Evolutionary conservation across 2,888 invertebrate species (phyloP).

Genomic region (Hipparchia sbordonii): DNA sequence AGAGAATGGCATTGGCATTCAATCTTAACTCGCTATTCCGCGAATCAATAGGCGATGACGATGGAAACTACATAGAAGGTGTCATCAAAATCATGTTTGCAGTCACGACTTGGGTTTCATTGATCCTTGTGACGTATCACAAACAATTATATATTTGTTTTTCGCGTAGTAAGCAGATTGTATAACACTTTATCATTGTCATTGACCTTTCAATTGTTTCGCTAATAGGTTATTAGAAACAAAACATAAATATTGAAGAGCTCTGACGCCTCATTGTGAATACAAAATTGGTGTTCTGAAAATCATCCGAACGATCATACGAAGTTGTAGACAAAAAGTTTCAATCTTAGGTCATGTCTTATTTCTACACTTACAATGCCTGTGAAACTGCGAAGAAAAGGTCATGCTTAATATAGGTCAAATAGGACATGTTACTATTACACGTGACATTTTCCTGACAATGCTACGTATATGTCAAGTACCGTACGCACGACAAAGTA

Average conservation of each 20-base stretch:
- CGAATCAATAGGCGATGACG: conserved; percentile 35
- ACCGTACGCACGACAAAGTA: neutral
- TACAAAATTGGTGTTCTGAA: neutral
- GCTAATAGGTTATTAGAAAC: conserved; percentile 11
- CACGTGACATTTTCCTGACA: conserved; percentile 8
- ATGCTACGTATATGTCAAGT: neutral
- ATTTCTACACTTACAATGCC: conserved; percentile 3
- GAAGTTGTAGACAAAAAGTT: neutral
- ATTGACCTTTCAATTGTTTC: conserved; percentile 24
- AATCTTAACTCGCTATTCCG: conserved; percentile 36
- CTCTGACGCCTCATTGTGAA: too few species aligned
- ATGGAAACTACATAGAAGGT: conserved; percentile 28
- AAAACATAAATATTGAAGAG: neutral
- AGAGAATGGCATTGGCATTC: conserved; percentile 33
- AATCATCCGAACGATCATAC: neutral
- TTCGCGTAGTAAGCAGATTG: conserved; percentile 16
- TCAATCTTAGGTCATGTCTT: neutral
- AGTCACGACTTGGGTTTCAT: conserved; percentile 33
- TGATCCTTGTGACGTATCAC: conserved; percentile 32
- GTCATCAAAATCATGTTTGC: conserved; percentile 28
- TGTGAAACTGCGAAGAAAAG: conserved; percentile 3
- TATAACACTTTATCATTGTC: conserved; percentile 35
- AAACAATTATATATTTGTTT: conserved; percentile 13
- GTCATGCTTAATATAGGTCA: conserved; percentile 12
- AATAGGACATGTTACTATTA: conserved; percentile 1